Conservation (phyloP, 2,888 invertebrate genomes). For the Venusia cambrica region DNA sequence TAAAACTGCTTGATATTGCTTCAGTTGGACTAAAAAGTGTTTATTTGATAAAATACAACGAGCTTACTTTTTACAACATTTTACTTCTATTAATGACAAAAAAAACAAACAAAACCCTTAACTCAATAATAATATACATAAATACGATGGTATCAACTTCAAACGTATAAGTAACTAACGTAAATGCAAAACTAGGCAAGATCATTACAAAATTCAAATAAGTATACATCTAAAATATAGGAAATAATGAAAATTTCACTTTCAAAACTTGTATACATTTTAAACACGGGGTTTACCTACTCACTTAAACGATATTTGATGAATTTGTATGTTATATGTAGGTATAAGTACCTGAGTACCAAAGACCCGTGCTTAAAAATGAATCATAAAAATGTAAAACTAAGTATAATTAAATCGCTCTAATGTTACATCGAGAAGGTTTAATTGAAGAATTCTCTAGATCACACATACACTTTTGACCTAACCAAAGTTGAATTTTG, state of each 20-base stretch:
- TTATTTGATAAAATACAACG: slow-evolving; percentile 82
- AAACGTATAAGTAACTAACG: slow-evolving; percentile 75
- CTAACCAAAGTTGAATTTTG: slow-evolving; percentile 79
- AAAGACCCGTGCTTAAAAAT: too few relatives aligned
- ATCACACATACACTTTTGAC: slow-evolving; percentile 79
- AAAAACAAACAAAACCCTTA: slow-evolving; percentile 80
- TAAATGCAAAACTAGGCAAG: slow-evolving; percentile 81
- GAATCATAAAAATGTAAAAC: slow-evolving; percentile 48
- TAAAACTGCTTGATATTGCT: slow-evolving; percentile 72
- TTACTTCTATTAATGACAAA: slow-evolving; percentile 80
- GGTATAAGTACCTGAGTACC: too few relatives aligned
- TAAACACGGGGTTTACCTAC: too few relatives aligned
- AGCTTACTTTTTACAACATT: slow-evolving; percentile 82
- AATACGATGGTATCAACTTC: slow-evolving; percentile 80
- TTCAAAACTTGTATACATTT: too few relatives aligned
- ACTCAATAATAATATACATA: slow-evolving; percentile 78
- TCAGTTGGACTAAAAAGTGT: slow-evolving; percentile 82
- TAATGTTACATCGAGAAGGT: slow-evolving; percentile 65
- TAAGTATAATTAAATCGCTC: slow-evolving; percentile 52
- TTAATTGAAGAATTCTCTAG: slow-evolving; percentile 70
- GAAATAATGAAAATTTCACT: too few relatives aligned
- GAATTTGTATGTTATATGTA: too few relatives aligned
- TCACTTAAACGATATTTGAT: too few relatives aligned
- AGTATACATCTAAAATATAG: slow-evolving; percentile 61
- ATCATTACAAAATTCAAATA: slow-evolving; percentile 66